phyloP scores from a whole-genome alignment of 2,797 vertebrate genomes.

The Vipera ursinii region DNA sequence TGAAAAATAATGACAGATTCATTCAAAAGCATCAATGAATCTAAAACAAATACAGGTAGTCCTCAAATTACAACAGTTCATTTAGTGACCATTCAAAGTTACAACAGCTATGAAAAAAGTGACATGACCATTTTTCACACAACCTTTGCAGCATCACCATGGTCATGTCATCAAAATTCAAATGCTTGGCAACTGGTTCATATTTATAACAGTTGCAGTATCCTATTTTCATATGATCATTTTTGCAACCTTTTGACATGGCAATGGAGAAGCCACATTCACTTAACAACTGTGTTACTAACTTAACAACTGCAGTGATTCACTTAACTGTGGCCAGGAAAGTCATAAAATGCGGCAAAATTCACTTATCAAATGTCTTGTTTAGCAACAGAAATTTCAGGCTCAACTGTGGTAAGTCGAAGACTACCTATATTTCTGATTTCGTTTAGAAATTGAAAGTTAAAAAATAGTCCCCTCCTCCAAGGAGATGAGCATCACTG shows the following conservation, averaged over 20 bases:
- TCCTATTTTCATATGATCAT: not conserved
- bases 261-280: not conserved
- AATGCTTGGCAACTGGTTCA: not conserved
- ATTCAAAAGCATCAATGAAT: not conserved
- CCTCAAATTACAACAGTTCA: not conserved
- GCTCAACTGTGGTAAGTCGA: not conserved
- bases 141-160: not conserved
- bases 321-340: not conserved
- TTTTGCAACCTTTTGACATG: not conserved
- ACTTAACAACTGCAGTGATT: not conserved
- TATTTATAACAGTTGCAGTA: not conserved
- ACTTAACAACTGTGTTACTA: not conserved
- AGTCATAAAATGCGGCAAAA: not conserved
- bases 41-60: not conserved
- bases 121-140: not conserved
- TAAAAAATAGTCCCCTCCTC: not conserved
- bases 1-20: not conserved
- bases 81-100: not conserved
- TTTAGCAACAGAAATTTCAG: not conserved
- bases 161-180: not conserved
- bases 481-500: not conserved
- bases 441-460: not conserved
- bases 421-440: not conserved
- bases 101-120: not conserved
- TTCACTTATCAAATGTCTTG: not conserved